phyloP scores from a whole-genome alignment of 2,888 invertebrate genomes.

The Drosophila hamatofila region DNA sequence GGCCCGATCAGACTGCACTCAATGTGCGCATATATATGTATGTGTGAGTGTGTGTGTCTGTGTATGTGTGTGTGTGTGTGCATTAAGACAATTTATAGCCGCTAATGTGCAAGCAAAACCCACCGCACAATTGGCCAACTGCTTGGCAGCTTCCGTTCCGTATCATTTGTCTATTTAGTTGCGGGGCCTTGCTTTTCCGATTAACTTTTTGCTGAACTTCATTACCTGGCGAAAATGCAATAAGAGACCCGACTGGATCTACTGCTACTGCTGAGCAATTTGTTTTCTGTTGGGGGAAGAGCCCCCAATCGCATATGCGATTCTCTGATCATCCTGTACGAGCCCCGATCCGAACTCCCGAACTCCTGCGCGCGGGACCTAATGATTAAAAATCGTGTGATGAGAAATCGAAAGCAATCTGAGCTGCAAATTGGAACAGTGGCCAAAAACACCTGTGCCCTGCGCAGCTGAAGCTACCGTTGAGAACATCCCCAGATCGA shows the following conservation, averaged over 20 bases:
- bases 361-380: conserved; percentile 34
- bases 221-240: conserved; percentile 79
- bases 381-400: conserved; percentile 77
- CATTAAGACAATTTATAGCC: conserved; percentile 81
- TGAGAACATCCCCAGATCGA: conserved; percentile 46
- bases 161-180: conserved; percentile 83
- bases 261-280: conserved; percentile 59
- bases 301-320: conserved; percentile 44
- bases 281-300: conserved; percentile 63
- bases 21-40: conserved; percentile 1
- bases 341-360: conserved; percentile 17
- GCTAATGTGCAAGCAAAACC: conserved; percentile 82
- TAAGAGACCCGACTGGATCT: conserved; percentile 48
- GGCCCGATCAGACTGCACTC: conserved; percentile 36
- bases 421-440: conserved; percentile 74
- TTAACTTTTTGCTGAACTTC: conserved; percentile 82
- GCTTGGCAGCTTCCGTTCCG: conserved; percentile 83
- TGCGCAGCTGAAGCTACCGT: conserved; percentile 56
- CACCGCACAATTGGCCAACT: conserved; percentile 77
- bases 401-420: conserved; percentile 70
- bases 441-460: conserved; percentile 73
- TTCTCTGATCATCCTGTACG: conserved; percentile 24
- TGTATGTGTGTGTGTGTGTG: conserved; percentile 45
- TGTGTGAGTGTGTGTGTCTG: conserved; percentile 23
- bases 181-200: conserved; percentile 80